A percentile compares a stretch with the other conserved stretches of the same genome.
Evolutionary conservation across 2,888 invertebrate genomes (phyloP).

Genomic region (Tanypteryx hageni): DNA sequence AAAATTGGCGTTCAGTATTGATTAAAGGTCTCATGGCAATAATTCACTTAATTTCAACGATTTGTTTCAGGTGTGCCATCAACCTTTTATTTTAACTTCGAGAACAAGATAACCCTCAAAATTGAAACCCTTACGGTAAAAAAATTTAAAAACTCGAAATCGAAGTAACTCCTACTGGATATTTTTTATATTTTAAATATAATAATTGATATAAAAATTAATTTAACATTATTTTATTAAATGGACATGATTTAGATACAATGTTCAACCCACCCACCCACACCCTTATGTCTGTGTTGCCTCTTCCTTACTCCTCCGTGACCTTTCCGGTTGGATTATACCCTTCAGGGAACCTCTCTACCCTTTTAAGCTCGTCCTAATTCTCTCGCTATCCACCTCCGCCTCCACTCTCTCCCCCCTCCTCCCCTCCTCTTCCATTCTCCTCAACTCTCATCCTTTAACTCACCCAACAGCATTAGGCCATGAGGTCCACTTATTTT

Average conservation of each 20-base stretch:
- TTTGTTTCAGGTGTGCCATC: too few species aligned
- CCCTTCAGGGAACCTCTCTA: neutral
- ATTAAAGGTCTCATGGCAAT: too few species aligned
- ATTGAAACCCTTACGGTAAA: too few species aligned
- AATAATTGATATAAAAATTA: too few species aligned
- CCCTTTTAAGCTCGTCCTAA: conserved; percentile 32
- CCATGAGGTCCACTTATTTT: neutral
- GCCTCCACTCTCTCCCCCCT: neutral
- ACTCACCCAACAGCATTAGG: conserved; percentile 1
- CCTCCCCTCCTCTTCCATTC: neutral
- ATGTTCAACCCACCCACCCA: neutral
- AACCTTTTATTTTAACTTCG: too few species aligned
- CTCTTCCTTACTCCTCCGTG: neutral
- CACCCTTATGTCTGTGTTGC: neutral
- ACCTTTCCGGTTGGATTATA: conserved; percentile 16
- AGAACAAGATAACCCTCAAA: too few species aligned
- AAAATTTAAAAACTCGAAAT: too few species aligned
- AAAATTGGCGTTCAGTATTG: too few species aligned
- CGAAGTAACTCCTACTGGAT: too few species aligned
- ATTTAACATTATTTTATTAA: too few species aligned
- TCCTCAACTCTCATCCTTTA: neutral
- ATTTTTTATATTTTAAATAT: too few species aligned
- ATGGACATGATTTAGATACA: neutral
- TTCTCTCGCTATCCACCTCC: neutral
- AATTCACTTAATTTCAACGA: too few species aligned